Base-by-base conservation (phyloP, 2,888 invertebrate species). In the Nematopogon swammerdamellus region DNA sequence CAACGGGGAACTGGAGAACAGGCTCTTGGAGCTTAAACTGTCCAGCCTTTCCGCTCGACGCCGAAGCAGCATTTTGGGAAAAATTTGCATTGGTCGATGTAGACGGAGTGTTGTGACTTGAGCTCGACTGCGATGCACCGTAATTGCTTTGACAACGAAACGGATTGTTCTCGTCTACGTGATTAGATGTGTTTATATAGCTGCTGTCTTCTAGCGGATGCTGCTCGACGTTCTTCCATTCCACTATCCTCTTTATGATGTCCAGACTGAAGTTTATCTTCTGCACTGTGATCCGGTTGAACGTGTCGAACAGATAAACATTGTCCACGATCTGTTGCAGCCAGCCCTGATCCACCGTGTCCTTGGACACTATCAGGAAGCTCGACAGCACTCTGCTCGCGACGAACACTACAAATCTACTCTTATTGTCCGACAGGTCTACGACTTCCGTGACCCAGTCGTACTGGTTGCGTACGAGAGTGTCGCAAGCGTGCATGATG, bases 251-350 rank as follows among this genome's bases (percentile, higher is more conserved):
- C 63, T 91, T 91, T 48, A 94, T 88, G 45, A 94, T 85, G 64
- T 93, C 92, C 58, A 94, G 73, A 55, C 90, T 89, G 67, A 92
- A 92, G 60, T 90, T 86, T 66, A 92, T 89, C 67, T 91, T 90
- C 61, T 85, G 85, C 49, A 89, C 84, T 50, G 85, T 84, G 49
- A 81, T 75, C 62, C 84, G 83, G 65, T 87, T 85, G 46, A 84
- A 81, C 59, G 84, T 84, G 64, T 85, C 84, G 63, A 83, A 83
- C 48, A 83, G 73, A 56, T 86, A 85, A 51, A 91, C 76, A 62
- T 88, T 89, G 60, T 88, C 87, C 0, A 88, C 85, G 18, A 91
- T 83, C 56, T 86, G 87, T 59, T 91, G 91, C 18, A 92, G 71
- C 91, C 91, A 92, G 62, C 86, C 84, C 59, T 87, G 86, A 63